Base-by-base conservation (phyloP, 2,797 vertebrate genomes). In the Pteropus rufus region DNA sequence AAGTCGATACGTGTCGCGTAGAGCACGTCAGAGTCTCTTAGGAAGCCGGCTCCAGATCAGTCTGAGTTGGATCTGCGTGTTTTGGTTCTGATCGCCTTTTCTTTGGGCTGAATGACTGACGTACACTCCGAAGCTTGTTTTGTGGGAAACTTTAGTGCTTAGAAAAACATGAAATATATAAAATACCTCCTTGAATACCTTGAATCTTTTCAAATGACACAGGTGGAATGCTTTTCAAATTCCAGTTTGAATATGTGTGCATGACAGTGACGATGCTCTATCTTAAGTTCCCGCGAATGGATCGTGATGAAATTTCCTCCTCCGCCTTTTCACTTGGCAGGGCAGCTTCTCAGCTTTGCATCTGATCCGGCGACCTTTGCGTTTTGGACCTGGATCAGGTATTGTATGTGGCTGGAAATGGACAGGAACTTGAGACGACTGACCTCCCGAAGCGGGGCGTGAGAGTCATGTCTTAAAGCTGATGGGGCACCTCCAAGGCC, bases 201-300 rank as follows among this genome's bases (percentile, higher is more conserved):
- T 80, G 65, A n/a, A 62, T 60, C 79, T 92, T 77, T 62, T 84
- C 39, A 19, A 64, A 31, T 41, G 23, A 26, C 21, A 72, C 54
- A 91, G 3, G 9, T 69, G 11, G 76, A 39, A 21, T 44, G 64
- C 67, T 79, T 86, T 60, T 18, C n/a, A 31, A 39, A 76, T n/a
- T 24, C 0, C 16, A 12, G 29, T 36, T 44, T 18, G 4, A 34
- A 18, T 12, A 3, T 21, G 23, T 29, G 9, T 4, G 7, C 15
- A 16, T 3, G 26, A 18, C 2, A 7, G 21, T 5, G 6, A 12
- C 14, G 0, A 7, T 0, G 62, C 14, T 10, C 18, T 0, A 64
- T 14, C 36, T 41, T 5, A 18, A 34, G 31, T 31, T 46, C 36
- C 75, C 34, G 0, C n/a, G 49, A 36, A 24, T n/a, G 58, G n/a